A percentile compares a stretch with the other conserved stretches of the same genome.
These are phyloP conservation scores for Peucedramus taeniatus DNA, from an alignment of 2,113 vertebrate genomes.

Conservation along the genomic window DNA sequence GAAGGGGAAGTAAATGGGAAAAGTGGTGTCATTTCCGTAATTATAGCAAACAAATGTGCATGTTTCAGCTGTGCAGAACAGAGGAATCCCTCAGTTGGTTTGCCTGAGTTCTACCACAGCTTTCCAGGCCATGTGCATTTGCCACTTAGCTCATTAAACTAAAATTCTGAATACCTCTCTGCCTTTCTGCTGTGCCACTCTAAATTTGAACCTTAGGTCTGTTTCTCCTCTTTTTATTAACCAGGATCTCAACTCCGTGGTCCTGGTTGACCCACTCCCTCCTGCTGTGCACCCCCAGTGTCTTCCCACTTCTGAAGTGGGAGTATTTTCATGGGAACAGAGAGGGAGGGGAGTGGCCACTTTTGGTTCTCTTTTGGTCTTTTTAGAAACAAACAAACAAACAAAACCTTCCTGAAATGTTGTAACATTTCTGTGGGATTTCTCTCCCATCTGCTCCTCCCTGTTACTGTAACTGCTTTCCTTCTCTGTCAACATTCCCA, in stretches of 20 bases:
- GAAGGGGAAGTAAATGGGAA: background rate
- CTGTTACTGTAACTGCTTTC: background rate
- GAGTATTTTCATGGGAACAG: background rate
- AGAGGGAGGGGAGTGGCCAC: background rate
- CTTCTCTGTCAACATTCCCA: background rate
- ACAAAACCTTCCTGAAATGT: background rate
- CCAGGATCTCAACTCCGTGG: background rate
- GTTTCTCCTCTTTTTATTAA: background rate
- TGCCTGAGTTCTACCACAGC: background rate
- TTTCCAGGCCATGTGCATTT: background rate
- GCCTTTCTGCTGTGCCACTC: background rate
- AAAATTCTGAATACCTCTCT: background rate
- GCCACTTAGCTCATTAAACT: background rate
- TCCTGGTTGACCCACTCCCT: background rate
- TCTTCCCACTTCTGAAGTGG: background rate
- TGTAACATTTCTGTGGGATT: background rate
- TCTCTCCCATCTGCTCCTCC: fast-evolving
- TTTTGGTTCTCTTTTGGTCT: background rate
- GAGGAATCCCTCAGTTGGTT: background rate
- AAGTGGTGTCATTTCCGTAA: background rate
- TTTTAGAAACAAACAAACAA: background rate
- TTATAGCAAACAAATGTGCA: background rate
- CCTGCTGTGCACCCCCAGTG: background rate
- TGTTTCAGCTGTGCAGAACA: background rate
- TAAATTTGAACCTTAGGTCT: background rate